Conservation (phyloP, 2,888 invertebrate species). For the Phanerotoma sp. region DNA sequence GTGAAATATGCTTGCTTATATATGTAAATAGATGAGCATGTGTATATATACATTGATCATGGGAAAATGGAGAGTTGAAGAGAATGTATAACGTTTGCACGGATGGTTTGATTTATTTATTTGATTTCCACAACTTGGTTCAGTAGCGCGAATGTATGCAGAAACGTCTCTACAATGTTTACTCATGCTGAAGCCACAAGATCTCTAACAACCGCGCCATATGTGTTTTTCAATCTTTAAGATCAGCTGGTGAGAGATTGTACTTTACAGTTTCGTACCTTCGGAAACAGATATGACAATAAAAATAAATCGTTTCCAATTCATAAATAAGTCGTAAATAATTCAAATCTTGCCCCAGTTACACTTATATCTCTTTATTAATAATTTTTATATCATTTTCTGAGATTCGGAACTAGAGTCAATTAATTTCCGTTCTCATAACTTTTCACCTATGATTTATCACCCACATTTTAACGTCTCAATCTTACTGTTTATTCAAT, state of each 20-base stretch:
- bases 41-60: neutral
- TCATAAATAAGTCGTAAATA: neutral
- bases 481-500: no score
- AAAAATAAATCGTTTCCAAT: no score
- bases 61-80: neutral
- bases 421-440: no score
- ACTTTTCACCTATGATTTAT: no score
- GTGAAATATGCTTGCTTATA: neutral
- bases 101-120: conserved; percentile 36
- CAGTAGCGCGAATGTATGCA: conserved; percentile 13
- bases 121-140: conserved; percentile 24
- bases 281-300: neutral
- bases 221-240: conserved; percentile 11
- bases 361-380: no score
- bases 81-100: conserved; percentile 7
- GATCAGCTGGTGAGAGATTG: neutral
- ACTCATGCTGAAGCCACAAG: conserved; percentile 15
- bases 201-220: conserved; percentile 5
- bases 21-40: neutral
- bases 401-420: no score
- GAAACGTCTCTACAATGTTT: conserved; percentile 15
- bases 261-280: neutral
- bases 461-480: no score
- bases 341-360: neutral
- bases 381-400: no score